phyloP scores from a whole-genome alignment of 2,113 vertebrate species.

The Chroicocephalus ridibundus region DNA sequence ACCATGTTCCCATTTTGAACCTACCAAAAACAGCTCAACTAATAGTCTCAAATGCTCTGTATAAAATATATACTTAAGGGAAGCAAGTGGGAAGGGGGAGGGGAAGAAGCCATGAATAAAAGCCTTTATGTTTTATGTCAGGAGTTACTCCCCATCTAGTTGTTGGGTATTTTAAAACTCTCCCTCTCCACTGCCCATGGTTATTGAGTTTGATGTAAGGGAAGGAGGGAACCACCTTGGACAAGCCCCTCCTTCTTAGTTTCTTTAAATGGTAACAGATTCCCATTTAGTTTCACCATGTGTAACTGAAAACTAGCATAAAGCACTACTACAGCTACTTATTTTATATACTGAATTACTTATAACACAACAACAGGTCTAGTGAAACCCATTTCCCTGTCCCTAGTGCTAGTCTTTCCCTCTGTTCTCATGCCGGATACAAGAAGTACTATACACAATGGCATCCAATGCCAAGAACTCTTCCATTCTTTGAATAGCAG shows the following conservation, averaged over 20 bases:
- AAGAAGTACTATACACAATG: not conserved
- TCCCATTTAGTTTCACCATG: not conserved
- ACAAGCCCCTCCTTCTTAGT: not conserved
- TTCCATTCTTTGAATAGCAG: not conserved
- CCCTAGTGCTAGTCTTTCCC: not conserved
- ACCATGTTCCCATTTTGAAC: not conserved
- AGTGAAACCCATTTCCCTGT: not conserved
- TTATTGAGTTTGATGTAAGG: not conserved
- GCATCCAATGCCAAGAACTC: not conserved
- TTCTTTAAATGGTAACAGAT: not conserved
- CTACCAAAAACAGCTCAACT: not conserved
- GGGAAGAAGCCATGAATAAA: not conserved
- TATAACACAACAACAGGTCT: not conserved
- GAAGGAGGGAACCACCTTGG: not conserved
- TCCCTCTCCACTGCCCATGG: not conserved
- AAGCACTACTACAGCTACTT: not conserved
- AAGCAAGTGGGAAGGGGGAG: not conserved
- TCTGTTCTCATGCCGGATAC: not conserved
- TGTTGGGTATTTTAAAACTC: not conserved
- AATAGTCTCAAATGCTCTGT: not conserved
- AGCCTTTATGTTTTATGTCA: slow-evolving; percentile 17
- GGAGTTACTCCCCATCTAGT: not conserved
- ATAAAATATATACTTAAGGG: not conserved
- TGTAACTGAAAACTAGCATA: not conserved
- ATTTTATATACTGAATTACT: not conserved